Conservation (phyloP, 1,140 invertebrate genomes). For the Aphaenogaster ashmeadi region DNA sequence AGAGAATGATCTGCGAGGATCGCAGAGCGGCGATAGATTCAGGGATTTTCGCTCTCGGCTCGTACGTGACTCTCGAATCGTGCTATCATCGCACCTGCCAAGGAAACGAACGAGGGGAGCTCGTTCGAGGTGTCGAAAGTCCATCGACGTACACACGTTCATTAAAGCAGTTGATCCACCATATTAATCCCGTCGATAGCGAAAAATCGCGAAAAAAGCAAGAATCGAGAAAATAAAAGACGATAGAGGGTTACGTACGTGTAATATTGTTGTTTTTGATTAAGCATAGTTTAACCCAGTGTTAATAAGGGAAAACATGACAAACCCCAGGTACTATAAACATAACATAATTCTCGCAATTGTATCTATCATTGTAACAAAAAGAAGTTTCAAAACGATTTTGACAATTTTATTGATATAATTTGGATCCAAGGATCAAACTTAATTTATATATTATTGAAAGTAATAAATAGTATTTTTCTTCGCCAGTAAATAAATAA, state of each 20-base stretch:
- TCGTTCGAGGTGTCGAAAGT: conserved; percentile 22
- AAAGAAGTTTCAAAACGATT: background rate
- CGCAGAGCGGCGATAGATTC: background rate
- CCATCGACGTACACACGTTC: conserved; percentile 2
- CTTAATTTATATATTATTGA: background rate
- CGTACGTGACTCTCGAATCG: conserved; percentile 62
- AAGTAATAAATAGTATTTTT: no score
- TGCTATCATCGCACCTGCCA: conserved; percentile 62
- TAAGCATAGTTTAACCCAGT: background rate
- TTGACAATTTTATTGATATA: background rate
- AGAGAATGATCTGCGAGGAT: conserved; percentile 27
- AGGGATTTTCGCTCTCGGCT: conserved; percentile 31
- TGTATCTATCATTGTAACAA: background rate
- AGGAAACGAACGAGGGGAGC: conserved; percentile 18
- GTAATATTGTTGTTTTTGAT: background rate
- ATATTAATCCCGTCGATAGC: background rate
- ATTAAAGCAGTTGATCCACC: conserved; percentile 15
- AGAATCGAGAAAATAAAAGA: background rate
- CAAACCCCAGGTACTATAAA: background rate
- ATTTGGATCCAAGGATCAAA: background rate
- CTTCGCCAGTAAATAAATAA: no score
- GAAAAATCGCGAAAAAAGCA: background rate
- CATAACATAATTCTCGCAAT: background rate
- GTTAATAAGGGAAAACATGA: background rate
- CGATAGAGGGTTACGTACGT: background rate